Evolutionary conservation across 2,113 vertebrate species (phyloP).

Genomic region (Pleuronectes platessa): DNA sequence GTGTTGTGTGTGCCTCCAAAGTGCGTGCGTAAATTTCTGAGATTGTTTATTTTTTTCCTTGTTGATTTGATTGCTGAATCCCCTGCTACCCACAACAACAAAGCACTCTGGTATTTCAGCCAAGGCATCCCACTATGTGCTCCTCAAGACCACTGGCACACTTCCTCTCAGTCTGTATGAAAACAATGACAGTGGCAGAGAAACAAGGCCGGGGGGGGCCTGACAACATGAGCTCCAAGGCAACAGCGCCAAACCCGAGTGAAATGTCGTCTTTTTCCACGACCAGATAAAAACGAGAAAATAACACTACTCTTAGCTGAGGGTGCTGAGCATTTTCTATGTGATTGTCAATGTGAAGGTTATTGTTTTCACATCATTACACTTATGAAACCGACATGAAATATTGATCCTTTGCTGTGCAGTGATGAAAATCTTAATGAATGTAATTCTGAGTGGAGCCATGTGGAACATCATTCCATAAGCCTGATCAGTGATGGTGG

Average conservation of each 20-base stretch:
- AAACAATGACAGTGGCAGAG: conserved; percentile 33
- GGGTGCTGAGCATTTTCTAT: neutral
- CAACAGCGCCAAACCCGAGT: conserved; percentile 7
- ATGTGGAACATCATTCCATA: neutral
- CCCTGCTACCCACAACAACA: conserved; percentile 22
- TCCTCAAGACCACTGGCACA: conserved; percentile 31
- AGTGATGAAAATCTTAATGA: conserved; percentile 4
- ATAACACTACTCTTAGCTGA: neutral
- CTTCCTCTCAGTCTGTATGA: conserved; percentile 32
- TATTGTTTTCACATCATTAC: neutral
- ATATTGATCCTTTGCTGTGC: neutral
- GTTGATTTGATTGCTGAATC: conserved; percentile 20
- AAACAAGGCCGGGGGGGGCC: conserved; percentile 23
- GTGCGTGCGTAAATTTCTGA: neutral
- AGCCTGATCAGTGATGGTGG: neutral
- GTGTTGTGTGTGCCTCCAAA: neutral
- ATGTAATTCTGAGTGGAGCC: neutral
- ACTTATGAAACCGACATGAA: neutral
- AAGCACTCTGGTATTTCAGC: conserved; percentile 29
- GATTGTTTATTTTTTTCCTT: neutral
- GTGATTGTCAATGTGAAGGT: no score
- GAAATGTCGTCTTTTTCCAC: neutral
- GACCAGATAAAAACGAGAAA: neutral
- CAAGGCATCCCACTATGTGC: neutral
- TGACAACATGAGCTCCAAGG: conserved; percentile 15